Evolutionary conservation across 2,113 vertebrate genomes (phyloP).

Genomic region (Monarcha castaneiventris): DNA sequence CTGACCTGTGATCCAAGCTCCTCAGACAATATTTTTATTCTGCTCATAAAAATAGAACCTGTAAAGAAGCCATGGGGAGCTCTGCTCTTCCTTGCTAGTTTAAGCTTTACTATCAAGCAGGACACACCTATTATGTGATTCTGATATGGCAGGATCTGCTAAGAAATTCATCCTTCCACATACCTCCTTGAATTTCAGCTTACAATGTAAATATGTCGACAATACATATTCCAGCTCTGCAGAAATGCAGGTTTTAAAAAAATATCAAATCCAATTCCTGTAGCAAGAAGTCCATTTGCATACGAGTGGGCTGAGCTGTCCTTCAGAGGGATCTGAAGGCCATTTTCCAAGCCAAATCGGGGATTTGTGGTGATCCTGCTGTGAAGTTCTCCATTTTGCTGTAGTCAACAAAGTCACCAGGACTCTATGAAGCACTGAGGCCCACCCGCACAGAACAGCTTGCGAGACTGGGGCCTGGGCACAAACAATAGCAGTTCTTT

Average conservation of each 20-base stretch:
- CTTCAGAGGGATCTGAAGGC: neutral
- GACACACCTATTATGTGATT: neutral
- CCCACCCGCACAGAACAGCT: conserved; percentile 56
- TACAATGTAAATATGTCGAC: neutral
- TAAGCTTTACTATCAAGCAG: neutral
- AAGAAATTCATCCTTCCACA: neutral
- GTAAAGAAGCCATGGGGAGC: neutral
- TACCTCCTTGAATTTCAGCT: neutral
- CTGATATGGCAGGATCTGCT: neutral
- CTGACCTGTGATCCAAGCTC: neutral
- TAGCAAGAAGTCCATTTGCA: neutral
- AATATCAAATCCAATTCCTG: neutral
- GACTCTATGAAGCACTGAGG: neutral
- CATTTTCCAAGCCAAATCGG: neutral
- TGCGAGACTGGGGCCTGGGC: neutral
- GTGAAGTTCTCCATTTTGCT: conserved; percentile 1
- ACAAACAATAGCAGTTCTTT: conserved; percentile 44
- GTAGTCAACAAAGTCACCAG: neutral
- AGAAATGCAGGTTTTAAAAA: neutral
- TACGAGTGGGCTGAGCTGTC: neutral
- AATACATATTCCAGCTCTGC: neutral
- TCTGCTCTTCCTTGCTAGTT: neutral
- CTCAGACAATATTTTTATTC: neutral
- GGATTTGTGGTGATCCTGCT: neutral
- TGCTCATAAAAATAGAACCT: neutral